A percentile compares a stretch with the other conserved stretches of the same genome.
Evolutionary conservation across 2,888 invertebrate genomes (phyloP).

Genomic region (Panorpa germanica): DNA sequence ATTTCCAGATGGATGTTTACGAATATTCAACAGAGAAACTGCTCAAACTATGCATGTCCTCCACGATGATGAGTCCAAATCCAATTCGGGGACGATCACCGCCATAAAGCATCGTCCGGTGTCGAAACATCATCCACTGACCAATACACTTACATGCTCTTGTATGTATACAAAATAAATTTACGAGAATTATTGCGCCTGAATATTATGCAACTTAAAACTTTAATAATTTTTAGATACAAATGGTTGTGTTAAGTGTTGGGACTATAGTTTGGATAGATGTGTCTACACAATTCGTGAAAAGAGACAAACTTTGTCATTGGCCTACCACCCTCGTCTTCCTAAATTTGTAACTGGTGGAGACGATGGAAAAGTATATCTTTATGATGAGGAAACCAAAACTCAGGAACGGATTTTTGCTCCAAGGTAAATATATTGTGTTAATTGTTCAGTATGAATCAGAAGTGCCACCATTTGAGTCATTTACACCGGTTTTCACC

Average conservation of each 20-base stretch:
- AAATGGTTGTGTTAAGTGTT: too few species aligned
- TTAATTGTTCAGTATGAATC: constrained; percentile 2
- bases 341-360: too few species aligned
- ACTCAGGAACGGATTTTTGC: constrained; percentile 39
- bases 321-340: too few species aligned
- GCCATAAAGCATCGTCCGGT: constrained; percentile 38
- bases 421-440: constrained; percentile 26
- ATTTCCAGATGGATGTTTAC: constrained; percentile 35
- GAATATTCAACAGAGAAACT: constrained; percentile 30
- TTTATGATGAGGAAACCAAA: constrained; percentile 50
- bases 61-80: constrained; percentile 31
- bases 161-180: constrained; percentile 25
- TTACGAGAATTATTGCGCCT: too few species aligned
- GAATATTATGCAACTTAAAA: too few species aligned
- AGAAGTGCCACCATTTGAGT: background rate
- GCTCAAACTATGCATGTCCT: constrained; percentile 29
- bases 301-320: too few species aligned
- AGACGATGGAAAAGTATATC: constrained; percentile 37
- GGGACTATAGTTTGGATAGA: too few species aligned
- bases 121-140: constrained; percentile 35
- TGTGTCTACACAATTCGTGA: too few species aligned
- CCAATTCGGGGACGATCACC: constrained; percentile 35
- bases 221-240: too few species aligned
- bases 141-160: constrained; percentile 33
- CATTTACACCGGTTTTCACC: background rate